phyloP scores from a whole-genome alignment of 2,888 invertebrate genomes.

The Iselma pallidipennis region DNA sequence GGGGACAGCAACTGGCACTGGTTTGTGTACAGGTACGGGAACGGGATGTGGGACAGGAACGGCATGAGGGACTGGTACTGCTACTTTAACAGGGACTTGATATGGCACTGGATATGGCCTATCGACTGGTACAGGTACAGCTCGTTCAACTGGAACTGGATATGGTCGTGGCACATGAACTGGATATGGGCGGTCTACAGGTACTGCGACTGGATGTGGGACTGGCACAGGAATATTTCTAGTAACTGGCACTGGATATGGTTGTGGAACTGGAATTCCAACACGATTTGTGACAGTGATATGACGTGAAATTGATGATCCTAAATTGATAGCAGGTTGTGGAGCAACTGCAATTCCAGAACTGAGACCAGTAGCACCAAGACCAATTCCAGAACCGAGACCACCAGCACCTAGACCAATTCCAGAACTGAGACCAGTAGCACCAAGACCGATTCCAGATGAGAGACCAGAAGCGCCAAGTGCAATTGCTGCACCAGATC shows the following conservation, averaged over 20 bases:
- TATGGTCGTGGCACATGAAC: constrained; percentile 58
- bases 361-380: not conserved
- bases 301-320: constrained; percentile 45
- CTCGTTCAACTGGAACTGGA: constrained; percentile 59
- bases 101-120: constrained; percentile 57
- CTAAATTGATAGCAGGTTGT: constrained; percentile 34
- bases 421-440: constrained; percentile 3
- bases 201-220: constrained; percentile 54
- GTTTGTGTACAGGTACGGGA: constrained; percentile 49
- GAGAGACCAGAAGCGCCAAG: not conserved
- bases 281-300: constrained; percentile 57
- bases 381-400: not conserved
- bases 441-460: not conserved
- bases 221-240: constrained; percentile 58
- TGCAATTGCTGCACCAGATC: not conserved
- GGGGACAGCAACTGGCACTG: constrained; percentile 58
- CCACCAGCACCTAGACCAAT: constrained; percentile 6
- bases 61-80: constrained; percentile 53
- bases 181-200: constrained; percentile 58
- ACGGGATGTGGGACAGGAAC: constrained; percentile 49
- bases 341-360: constrained; percentile 14
- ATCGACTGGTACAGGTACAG: constrained; percentile 60
- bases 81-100: constrained; percentile 55
- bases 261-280: constrained; percentile 59
- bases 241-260: constrained; percentile 59